These are phyloP conservation scores for Erythrocercus mccallii DNA, from an alignment of 2,113 vertebrate genomes.

Conservation along the genomic window DNA sequence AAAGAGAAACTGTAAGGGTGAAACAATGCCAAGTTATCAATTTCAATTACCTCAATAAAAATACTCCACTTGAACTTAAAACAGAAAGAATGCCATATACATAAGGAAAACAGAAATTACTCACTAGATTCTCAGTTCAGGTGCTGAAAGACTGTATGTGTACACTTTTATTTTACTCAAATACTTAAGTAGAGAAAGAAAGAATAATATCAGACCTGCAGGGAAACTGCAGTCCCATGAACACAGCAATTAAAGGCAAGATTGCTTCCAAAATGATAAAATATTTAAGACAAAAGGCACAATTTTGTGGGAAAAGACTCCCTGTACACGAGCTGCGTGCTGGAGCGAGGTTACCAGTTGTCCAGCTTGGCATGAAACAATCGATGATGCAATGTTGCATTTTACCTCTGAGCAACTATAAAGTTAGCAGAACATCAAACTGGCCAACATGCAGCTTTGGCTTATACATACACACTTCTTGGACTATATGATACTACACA, in stretches of 20 bases:
- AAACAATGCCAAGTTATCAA: neutral
- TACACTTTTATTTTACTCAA: neutral
- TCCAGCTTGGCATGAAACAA: neutral
- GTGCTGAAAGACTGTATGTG: accelerated
- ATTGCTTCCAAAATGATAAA: neutral
- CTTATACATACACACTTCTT: neutral
- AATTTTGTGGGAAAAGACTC: neutral
- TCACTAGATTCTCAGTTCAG: neutral
- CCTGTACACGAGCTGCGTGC: accelerated
- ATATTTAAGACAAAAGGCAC: neutral
- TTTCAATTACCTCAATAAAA: neutral
- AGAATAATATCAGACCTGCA: neutral
- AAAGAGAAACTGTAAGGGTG: neutral
- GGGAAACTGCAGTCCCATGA: neutral
- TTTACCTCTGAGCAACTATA: neutral
- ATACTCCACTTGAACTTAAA: neutral
- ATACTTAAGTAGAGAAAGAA: neutral
- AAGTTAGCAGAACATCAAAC: neutral
- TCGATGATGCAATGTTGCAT: neutral
- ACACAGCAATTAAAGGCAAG: neutral
- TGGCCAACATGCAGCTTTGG: neutral
- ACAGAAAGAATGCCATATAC: neutral
- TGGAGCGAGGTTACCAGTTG: neutral
- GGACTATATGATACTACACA: neutral
- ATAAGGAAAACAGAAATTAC: neutral